Evolutionary conservation across 1,140 invertebrate genomes (phyloP).

Genomic region (Atopsyche davidsoni): DNA sequence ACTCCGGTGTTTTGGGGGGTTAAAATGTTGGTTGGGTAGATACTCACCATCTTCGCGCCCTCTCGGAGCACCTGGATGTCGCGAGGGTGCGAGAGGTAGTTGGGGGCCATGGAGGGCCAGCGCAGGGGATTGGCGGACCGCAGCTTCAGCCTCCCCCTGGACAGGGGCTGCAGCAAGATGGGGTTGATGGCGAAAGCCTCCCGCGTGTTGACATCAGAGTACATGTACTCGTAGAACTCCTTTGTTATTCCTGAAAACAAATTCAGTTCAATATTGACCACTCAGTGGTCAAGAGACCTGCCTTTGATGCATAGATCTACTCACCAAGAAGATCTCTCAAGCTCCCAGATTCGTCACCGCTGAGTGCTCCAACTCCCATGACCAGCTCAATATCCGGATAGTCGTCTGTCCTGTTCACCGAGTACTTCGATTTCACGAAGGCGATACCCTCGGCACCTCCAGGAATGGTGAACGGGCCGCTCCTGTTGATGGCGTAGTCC

Average conservation of each 20-base stretch:
- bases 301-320: neutral
- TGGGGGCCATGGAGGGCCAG: constrained; percentile 68
- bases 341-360: constrained; percentile 65
- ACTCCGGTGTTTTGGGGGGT: too few species aligned
- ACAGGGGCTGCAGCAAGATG: constrained; percentile 67
- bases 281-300: too few species aligned
- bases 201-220: constrained; percentile 42
- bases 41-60: constrained; percentile 62
- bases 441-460: constrained; percentile 67
- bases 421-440: constrained; percentile 55
- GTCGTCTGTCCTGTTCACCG: constrained; percentile 35
- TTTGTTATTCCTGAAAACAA: constrained; percentile 55
- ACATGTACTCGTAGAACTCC: constrained; percentile 55
- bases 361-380: constrained; percentile 62
- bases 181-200: constrained; percentile 61
- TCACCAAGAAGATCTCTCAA: constrained; percentile 53
- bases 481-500: constrained; percentile 50
- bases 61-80: constrained; percentile 64
- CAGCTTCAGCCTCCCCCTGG: constrained; percentile 62
- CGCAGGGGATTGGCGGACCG: constrained; percentile 63
- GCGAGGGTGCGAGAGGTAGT: constrained; percentile 64
- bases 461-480: constrained; percentile 63
- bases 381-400: constrained; percentile 75
- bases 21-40: neutral
- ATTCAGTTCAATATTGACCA: too few species aligned